Evolutionary conservation across 1,140 invertebrate species (phyloP).

Genomic region (Saccostrea echinata): DNA sequence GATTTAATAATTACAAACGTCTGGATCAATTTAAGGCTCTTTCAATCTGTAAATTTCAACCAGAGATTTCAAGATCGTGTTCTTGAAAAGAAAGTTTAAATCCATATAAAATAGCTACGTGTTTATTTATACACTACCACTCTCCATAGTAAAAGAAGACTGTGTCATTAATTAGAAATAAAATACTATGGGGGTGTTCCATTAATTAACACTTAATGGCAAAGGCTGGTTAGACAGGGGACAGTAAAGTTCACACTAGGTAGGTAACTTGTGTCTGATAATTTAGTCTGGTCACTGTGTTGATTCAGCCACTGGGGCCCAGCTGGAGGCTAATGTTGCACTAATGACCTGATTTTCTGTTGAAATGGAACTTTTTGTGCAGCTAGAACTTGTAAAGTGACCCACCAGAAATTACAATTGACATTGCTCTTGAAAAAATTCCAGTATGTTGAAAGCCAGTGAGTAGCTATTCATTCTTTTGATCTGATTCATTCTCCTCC

Average conservation of each 20-base stretch:
- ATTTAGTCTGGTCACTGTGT: not conserved
- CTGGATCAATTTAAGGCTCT: not conserved
- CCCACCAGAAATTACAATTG: slow-evolving; percentile 8
- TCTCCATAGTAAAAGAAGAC: no score
- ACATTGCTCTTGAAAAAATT: not conserved
- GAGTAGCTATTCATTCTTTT: not conserved
- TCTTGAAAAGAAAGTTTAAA: not conserved
- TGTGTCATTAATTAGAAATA: not conserved
- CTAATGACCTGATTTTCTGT: not conserved
- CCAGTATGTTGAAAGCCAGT: not conserved
- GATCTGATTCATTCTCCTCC: slow-evolving; percentile 4
- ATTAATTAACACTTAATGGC: not conserved
- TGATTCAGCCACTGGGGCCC: not conserved
- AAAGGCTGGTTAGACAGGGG: not conserved
- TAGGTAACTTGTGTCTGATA: not conserved
- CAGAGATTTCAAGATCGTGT: not conserved
- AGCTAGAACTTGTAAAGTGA: not conserved
- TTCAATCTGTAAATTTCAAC: not conserved
- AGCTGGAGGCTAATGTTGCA: not conserved
- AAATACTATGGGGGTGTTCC: not conserved
- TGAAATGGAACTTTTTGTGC: not conserved
- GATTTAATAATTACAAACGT: not conserved
- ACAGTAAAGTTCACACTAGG: slow-evolving; percentile 18
- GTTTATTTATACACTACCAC: not conserved
- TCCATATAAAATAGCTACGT: not conserved